Evolutionary conservation across 2,113 vertebrate species (phyloP), one percentile per base, ranked within the genome.

Genomic region (Sinocyclocheilus grahami): DNA sequence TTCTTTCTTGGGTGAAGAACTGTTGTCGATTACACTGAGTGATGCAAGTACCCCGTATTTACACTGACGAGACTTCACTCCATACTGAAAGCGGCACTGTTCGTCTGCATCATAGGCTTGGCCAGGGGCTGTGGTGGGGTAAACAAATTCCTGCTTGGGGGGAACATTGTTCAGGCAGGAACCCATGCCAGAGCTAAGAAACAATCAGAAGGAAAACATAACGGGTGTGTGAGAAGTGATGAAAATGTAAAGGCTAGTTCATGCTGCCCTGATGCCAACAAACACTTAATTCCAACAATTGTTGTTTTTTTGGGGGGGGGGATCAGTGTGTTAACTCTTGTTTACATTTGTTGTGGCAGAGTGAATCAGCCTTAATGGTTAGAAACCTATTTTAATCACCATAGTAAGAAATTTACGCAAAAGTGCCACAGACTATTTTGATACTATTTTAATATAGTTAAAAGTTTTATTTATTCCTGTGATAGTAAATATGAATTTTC

Each of bases 31-130:
- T 62, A 80, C 53, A 84, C 51, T n/a, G 63, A 83, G 69, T 71
- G 65, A 86, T 51, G 85, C 53, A 63, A 82, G 78, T 96, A 99
- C 98, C 95, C 97, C 97, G 91, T 99, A 99, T 98, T 99, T 99
- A 96, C 98, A 99, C 94, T 99, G 98, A 92, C 97, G 97, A 86
- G 98, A 99, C 95, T 98, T 97, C 93, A 99, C 94, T 90, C 98
- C 98, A 63, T 99, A 98, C 94, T 99, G 98, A 95, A 99, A 98
- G 58, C 97, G 97, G 90, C 98, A 99, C 89, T 99, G 98, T 78
- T 99, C 98, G 0, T 99, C 98, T 0, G 98, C 98, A 2, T 99
- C 97, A 1, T 99, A 99, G 67, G 96, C 97, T 92, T 99, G 98
- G 80, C 98, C 98, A 0, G 98, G 98, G 0, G 98, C 97, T 79